Percentiles rank a stretch among this genome's conserved stretches.
These are phyloP conservation scores for Procavia capensis DNA, from an alignment of 2,113 vertebrate genomes.

Conservation along the genomic window DNA sequence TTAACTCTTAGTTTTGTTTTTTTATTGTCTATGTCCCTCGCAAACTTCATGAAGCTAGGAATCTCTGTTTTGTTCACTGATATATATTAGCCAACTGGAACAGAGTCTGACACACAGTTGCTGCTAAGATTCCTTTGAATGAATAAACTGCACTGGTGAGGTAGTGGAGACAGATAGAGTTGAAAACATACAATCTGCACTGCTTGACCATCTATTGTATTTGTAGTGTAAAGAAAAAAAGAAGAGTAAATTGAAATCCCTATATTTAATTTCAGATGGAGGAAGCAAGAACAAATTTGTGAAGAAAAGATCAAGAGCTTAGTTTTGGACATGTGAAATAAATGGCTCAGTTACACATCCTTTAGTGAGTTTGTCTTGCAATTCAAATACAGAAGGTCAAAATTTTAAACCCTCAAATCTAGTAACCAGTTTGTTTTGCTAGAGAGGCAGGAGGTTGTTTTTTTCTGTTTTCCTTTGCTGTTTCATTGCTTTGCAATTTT, in stretches of 20 bases:
- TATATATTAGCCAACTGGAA: not conserved
- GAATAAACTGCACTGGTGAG: not conserved
- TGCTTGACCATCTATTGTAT: not conserved
- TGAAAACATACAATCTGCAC: not conserved
- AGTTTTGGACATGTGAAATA: not conserved
- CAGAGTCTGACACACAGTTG: not conserved
- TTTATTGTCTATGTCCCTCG: not conserved
- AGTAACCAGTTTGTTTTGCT: not conserved
- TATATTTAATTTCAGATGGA: not conserved
- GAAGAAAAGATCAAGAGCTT: not conserved
- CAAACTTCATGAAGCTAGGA: not conserved
- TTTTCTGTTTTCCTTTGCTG: not conserved
- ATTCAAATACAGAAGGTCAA: not conserved
- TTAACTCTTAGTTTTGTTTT: not conserved
- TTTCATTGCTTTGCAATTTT: constrained; percentile 20
- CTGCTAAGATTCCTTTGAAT: not conserved
- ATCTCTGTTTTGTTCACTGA: not conserved
- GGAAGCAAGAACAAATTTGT: not conserved
- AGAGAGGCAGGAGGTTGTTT: not conserved
- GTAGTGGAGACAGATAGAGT: not conserved
- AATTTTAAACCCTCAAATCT: not conserved
- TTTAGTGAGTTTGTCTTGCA: not conserved
- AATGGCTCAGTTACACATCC: not conserved
- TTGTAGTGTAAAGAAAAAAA: not conserved
- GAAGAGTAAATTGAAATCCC: not conserved